A percentile compares a stretch with the other conserved stretches of the same genome.
phyloP scores from a whole-genome alignment of 2,797 vertebrate species.

The Octomys mimax region DNA sequence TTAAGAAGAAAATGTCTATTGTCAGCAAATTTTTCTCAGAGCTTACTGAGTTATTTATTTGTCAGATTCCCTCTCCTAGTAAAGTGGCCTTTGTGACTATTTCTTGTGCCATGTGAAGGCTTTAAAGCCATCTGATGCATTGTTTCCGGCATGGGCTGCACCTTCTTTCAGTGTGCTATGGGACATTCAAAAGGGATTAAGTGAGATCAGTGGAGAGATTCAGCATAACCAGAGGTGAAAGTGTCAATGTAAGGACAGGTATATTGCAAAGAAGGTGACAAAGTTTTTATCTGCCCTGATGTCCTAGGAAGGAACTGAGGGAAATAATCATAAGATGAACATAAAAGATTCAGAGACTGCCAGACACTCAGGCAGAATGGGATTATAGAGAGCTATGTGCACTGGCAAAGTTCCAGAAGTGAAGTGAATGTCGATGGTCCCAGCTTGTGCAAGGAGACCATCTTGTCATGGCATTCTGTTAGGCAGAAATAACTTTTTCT shows the following conservation, averaged over 20 bases:
- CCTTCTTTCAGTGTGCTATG: background rate
- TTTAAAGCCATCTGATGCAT: background rate
- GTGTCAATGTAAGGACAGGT: background rate
- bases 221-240: background rate
- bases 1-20: background rate
- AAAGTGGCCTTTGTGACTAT: background rate
- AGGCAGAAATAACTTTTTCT: background rate
- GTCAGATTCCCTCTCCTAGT: background rate
- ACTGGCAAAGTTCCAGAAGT: background rate
- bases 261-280: background rate
- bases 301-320: background rate
- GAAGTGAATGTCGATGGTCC: too few species aligned
- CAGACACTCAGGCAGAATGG: background rate
- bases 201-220: background rate
- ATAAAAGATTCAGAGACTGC: background rate
- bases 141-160: background rate
- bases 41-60: background rate
- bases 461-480: background rate
- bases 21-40: background rate
- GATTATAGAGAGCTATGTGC: background rate
- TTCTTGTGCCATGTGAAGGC: background rate
- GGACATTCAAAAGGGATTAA: background rate
- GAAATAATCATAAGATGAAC: background rate
- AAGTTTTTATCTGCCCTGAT: background rate
- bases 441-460: background rate